phyloP scores from a whole-genome alignment of 2,113 vertebrate genomes.

The Origma solitaria region DNA sequence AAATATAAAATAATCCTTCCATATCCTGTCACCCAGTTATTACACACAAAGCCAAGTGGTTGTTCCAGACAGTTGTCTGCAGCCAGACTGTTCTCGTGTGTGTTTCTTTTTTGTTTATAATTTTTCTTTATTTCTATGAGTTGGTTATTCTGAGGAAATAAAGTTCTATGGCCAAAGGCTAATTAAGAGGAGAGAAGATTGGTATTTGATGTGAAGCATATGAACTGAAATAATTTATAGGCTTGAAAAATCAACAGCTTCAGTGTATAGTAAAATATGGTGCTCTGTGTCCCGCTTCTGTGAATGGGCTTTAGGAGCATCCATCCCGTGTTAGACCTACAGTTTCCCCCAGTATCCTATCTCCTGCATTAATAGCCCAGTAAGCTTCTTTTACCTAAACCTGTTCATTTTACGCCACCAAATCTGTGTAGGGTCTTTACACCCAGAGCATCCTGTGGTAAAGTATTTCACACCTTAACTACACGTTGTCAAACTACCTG shows the following conservation, averaged over 20 bases:
- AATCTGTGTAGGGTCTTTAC: background rate
- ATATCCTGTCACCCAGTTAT: constrained; percentile 20
- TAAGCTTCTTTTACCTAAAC: background rate
- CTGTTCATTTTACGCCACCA: background rate
- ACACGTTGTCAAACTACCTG: background rate
- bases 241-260: background rate
- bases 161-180: background rate
- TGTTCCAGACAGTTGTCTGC: constrained; percentile 5
- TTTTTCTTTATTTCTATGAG: background rate
- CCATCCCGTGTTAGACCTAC: background rate
- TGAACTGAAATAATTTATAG: background rate
- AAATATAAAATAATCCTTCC: constrained; percentile 19
- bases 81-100: background rate
- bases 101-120: background rate
- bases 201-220: background rate
- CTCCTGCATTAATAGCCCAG: background rate
- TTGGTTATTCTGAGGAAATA: background rate
- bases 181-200: background rate
- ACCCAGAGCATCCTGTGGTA: background rate
- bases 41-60: background rate
- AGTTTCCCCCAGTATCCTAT: background rate
- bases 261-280: background rate
- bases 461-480: background rate
- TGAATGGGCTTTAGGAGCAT: background rate
- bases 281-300: background rate